Percentiles rank a stretch among this genome's conserved stretches.
Conservation (phyloP, 92 coral and sea anemone species). For the Zoanthus sociatus region DNA sequence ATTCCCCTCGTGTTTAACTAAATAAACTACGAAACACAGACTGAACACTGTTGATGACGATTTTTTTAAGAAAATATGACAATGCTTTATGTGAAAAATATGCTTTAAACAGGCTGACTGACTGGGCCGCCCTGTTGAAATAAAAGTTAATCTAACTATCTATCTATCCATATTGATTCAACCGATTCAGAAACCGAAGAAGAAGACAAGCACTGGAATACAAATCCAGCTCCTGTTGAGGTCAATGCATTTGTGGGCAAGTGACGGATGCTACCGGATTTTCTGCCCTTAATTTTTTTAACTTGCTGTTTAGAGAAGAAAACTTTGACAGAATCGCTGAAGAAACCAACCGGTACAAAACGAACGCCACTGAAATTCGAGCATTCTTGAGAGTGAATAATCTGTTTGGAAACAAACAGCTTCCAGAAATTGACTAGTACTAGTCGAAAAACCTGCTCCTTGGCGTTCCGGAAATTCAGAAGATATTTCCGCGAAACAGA, state of each 20-base stretch:
- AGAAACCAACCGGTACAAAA: background rate
- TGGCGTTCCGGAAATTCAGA: constrained; percentile 6
- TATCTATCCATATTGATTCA: constrained; percentile 24
- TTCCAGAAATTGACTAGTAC: background rate
- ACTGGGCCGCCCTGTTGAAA: no score
- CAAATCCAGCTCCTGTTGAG: background rate
- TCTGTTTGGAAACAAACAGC: no score
- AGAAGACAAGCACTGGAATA: background rate
- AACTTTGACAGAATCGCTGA: background rate
- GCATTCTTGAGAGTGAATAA: no score
- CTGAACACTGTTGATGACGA: no score
- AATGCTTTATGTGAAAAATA: no score
- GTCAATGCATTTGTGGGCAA: background rate
- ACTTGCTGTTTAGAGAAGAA: background rate
- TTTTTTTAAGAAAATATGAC: no score
- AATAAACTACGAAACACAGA: no score
- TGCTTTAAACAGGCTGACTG: no score
- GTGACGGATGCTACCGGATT: background rate
- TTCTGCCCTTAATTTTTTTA: background rate
- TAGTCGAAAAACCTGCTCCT: background rate
- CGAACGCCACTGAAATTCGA: no score
- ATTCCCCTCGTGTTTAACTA: no score
- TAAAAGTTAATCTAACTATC: no score
- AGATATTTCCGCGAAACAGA: background rate
- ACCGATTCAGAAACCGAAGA: constrained; percentile 31